Percentiles rank a stretch among this genome's conserved stretches.
Evolutionary conservation across 2,888 invertebrate genomes (phyloP).

Genomic region (Cephus spinipes): DNA sequence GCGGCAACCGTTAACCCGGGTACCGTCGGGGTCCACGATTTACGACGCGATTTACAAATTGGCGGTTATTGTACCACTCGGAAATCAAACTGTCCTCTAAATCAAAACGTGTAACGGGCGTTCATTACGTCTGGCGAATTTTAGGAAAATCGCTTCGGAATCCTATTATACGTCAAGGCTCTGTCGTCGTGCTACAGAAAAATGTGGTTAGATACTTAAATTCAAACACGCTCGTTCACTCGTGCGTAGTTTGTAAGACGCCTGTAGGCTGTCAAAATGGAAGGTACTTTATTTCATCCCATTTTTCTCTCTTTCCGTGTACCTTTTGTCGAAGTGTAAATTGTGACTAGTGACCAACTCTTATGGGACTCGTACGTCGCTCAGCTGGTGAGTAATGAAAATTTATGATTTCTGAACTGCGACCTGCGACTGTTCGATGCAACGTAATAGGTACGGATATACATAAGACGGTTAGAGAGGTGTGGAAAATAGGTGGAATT

Average conservation of each 20-base stretch:
- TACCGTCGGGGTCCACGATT: constrained; percentile 38
- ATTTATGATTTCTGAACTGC: background rate
- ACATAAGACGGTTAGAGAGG: background rate
- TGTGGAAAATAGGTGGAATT: background rate
- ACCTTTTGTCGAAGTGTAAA: background rate
- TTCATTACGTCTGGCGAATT: constrained; percentile 61
- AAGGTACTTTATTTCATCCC: background rate
- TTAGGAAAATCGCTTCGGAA: constrained; percentile 29
- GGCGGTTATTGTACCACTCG: constrained; percentile 64
- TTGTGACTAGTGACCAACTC: background rate
- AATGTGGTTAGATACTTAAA: background rate
- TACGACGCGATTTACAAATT: constrained; percentile 67
- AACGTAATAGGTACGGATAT: background rate
- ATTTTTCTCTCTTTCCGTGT: background rate
- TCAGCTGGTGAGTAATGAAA: background rate
- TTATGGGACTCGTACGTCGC: background rate
- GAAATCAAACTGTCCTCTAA: constrained; percentile 65
- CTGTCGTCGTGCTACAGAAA: background rate
- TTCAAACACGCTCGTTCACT: background rate
- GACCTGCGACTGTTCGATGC: background rate
- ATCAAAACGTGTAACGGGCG: constrained; percentile 61
- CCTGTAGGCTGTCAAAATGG: background rate
- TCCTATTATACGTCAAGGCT: background rate
- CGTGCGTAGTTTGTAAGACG: background rate
- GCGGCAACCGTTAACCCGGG: background rate